Base-by-base conservation (phyloP, 35 echinoderm and acorn worm species). In the Ptychodera flava region DNA sequence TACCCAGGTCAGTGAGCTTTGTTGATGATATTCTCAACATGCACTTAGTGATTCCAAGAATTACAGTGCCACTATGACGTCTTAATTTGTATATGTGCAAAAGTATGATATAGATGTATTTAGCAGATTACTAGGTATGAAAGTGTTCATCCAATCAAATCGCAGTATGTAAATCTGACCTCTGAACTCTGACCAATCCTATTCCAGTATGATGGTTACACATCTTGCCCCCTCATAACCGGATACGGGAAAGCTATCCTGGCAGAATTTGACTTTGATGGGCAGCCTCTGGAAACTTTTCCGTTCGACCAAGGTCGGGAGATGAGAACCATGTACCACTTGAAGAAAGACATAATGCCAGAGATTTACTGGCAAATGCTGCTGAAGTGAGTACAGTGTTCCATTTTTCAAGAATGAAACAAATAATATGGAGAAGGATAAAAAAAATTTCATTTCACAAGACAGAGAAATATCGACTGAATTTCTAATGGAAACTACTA, bases 171-270 rank as follows among this genome's bases (percentile, higher is more conserved):
- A n/a, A n/a, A n/a, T n/a, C n/a, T n/a, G n/a, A n/a, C n/a, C n/a
- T n/a, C n/a, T n/a, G n/a, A n/a, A n/a, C n/a, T n/a, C n/a, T n/a
- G n/a, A n/a, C n/a, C n/a, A n/a, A n/a, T 82, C 30, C 10, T 81
- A 14, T 81, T 81, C 12, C 89, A 97, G 95, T 97, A 97, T 34
- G 92, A 97, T 92, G 95, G 95, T 16, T 97, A 97, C 52, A 93
- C 95, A 37, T 97, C 95, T 6, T 97, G 95, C 32, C 95, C 95
- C 34, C 84, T 97, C 27, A 81, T 97, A n/a, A 93, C 92, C 28
- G 90, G 95, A 12, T 93, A 93, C 76, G 79, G 76, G 16, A 90
- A 87, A 37, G 89, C 87, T 22, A 90, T 97, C 80, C 33, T 97
- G 28, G 95, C 95, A 0, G 95, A 97, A 85, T 97, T 97, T 92